phyloP scores from a whole-genome alignment of 2,888 invertebrate genomes.

The Eumacrocentrus americanus region DNA sequence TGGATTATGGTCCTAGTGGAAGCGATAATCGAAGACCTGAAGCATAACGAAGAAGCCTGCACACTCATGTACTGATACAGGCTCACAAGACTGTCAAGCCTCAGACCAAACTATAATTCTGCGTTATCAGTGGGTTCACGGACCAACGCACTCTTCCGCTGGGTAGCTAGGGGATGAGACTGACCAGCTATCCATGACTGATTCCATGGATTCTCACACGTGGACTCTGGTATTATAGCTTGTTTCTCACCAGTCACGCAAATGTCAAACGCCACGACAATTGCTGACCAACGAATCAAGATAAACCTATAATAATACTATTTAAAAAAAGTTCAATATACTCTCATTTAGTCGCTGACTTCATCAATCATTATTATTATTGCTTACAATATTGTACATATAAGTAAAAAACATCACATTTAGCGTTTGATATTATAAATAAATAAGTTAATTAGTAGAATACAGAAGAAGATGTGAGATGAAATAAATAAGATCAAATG shows the following conservation, averaged over 20 bases:
- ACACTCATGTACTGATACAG: slow-evolving; percentile 3
- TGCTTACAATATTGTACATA: background rate
- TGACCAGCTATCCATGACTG: background rate
- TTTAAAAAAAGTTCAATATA: no score
- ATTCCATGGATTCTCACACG: no score
- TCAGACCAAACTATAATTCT: slow-evolving; percentile 53
- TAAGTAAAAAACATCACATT: background rate
- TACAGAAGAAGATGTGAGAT: background rate
- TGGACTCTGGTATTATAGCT: background rate
- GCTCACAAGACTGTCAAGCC: slow-evolving; percentile 20
- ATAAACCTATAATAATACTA: no score
- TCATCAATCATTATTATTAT: background rate
- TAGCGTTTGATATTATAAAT: background rate
- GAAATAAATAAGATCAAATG: background rate
- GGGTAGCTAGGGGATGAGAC: slow-evolving; percentile 7
- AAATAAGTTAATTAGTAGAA: background rate
- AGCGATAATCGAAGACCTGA: background rate
- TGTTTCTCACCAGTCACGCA: no score
- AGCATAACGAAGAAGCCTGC: background rate
- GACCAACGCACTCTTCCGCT: slow-evolving; percentile 47
- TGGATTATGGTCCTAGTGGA: background rate
- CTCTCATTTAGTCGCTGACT: no score
- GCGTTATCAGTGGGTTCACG: slow-evolving; percentile 59
- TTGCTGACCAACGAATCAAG: no score
- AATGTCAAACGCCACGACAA: no score